Percentiles rank a stretch among this genome's conserved stretches.
Conservation (phyloP, 2,113 vertebrate genomes). For the Boulengeromyrus knoepffleri region DNA sequence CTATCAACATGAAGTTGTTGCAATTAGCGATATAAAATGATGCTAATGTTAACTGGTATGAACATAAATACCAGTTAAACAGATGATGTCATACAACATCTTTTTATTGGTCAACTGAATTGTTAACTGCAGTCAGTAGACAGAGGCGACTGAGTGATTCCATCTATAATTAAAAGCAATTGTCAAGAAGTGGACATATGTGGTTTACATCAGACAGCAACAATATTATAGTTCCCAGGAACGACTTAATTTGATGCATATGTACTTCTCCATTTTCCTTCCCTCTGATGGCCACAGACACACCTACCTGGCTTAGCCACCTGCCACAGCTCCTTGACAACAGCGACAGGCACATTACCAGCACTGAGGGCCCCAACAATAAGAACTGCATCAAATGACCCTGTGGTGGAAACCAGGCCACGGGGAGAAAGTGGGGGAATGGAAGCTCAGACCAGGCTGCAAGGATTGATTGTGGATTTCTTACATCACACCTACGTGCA, state of each 20-base stretch:
- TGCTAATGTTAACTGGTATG: background rate
- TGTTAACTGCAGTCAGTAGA: background rate
- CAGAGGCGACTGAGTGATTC: background rate
- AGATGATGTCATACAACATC: background rate
- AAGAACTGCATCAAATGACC: slow-evolving; percentile 66
- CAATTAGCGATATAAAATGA: background rate
- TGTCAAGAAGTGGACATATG: background rate
- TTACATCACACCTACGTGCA: background rate
- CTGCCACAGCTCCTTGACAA: slow-evolving; percentile 64
- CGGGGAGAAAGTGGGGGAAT: background rate
- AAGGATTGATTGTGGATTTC: background rate
- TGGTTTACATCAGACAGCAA: background rate
- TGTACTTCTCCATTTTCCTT: background rate
- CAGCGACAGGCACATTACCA: slow-evolving; percentile 61
- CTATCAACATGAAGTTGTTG: background rate
- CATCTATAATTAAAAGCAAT: background rate
- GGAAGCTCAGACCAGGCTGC: background rate
- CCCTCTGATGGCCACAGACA: background rate
- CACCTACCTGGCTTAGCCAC: slow-evolving; percentile 71
- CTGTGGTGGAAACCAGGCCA: slow-evolving; percentile 42
- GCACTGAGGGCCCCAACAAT: slow-evolving; percentile 72
- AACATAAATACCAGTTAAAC: background rate
- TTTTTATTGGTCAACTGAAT: background rate
- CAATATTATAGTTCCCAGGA: background rate
- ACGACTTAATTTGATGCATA: background rate